Percentiles rank a stretch among this genome's conserved stretches.
phyloP scores from a whole-genome alignment of 1,140 invertebrate genomes.

The Drosophila sp. region DNA sequence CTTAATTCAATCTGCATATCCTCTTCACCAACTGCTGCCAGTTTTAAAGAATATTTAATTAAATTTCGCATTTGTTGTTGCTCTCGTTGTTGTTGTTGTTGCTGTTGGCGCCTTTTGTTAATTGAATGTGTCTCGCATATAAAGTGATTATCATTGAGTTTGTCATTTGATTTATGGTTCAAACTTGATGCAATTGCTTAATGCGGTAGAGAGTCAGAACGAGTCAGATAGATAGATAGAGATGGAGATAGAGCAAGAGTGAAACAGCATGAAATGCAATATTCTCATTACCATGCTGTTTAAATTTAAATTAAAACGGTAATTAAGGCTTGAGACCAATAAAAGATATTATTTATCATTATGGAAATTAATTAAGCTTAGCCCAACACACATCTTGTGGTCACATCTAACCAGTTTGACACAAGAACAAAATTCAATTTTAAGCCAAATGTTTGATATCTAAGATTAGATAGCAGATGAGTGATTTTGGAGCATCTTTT shows the following conservation, averaged over 20 bases:
- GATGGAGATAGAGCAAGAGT: neutral
- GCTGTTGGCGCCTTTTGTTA: conserved; percentile 58
- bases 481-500: too few species aligned
- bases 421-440: neutral
- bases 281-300: conserved; percentile 5
- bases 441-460: neutral
- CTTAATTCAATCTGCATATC: conserved; percentile 63
- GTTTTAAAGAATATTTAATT: conserved; percentile 55
- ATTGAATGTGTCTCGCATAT: conserved; percentile 57
- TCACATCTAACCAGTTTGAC: neutral
- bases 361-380: conserved; percentile 4
- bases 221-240: neutral
- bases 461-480: neutral
- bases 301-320: conserved; percentile 4
- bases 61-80: conserved; percentile 45
- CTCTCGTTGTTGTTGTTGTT: conserved; percentile 34
- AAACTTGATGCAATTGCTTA: conserved; percentile 10
- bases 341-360: conserved; percentile 1
- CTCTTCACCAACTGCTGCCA: conserved; percentile 3
- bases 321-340: neutral
- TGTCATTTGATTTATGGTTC: conserved; percentile 67
- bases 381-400: neutral
- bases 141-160: conserved; percentile 70
- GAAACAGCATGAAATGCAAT: neutral
- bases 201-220: neutral